Conservation (phyloP, 2,797 vertebrate species). For the Carduelis carduelis region DNA sequence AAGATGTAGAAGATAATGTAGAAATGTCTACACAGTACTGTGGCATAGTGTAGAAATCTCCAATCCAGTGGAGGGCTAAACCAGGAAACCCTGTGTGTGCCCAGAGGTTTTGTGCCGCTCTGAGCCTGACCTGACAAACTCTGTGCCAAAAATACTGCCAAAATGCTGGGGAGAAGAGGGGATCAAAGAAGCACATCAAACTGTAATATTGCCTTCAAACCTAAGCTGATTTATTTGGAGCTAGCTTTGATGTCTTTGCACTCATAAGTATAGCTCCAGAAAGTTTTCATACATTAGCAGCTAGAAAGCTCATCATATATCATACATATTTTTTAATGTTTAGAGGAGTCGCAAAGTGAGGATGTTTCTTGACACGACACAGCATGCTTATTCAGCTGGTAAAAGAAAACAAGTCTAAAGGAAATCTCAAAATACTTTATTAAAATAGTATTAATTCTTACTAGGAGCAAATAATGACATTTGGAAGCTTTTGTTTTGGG, state of each 20-base stretch:
- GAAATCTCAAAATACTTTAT: not conserved
- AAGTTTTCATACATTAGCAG: not conserved
- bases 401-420: not conserved
- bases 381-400: not conserved
- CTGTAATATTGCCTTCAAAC: conserved; percentile 12
- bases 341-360: not conserved
- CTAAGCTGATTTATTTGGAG: conserved; percentile 44
- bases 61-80: not conserved
- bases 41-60: not conserved
- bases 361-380: not conserved
- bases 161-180: not conserved
- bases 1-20: not conserved
- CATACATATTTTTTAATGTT: not conserved
- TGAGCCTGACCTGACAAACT: not conserved
- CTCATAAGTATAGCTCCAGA: not conserved
- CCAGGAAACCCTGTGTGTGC: not conserved
- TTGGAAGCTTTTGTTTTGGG: not conserved
- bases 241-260: conserved; percentile 33
- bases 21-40: not conserved
- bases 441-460: not conserved
- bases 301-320: not conserved
- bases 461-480: not conserved
- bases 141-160: not conserved
- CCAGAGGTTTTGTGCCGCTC: not conserved
- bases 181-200: conserved; percentile 17